Evolutionary conservation across 2,797 vertebrate genomes (phyloP).

Genomic region (Hephaestus fuliginosus): DNA sequence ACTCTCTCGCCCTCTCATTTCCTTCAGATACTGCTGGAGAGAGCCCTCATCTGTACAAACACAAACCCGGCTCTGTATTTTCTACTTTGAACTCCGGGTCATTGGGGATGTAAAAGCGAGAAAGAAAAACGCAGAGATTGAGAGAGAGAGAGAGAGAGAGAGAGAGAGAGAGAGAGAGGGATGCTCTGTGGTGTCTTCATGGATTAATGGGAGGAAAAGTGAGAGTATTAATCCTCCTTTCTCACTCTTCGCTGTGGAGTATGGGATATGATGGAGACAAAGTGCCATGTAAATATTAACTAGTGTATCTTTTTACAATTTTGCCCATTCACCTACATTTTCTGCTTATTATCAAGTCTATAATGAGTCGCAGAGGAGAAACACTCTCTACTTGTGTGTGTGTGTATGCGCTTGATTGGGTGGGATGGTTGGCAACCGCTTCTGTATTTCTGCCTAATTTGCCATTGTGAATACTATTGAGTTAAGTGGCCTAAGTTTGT

Average conservation of each 20-base stretch:
- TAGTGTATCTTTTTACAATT: slow-evolving; percentile 70
- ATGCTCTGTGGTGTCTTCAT: slow-evolving; percentile 51
- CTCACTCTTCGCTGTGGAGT: slow-evolving; percentile 26
- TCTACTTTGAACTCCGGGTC: slow-evolving; percentile 53
- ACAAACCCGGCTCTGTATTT: slow-evolving; percentile 41
- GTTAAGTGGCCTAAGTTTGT: slow-evolving; percentile 74
- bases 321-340: slow-evolving; percentile 74
- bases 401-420: slow-evolving; percentile 59
- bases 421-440: slow-evolving; percentile 52
- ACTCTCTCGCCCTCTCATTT: slow-evolving; percentile 53
- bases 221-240: slow-evolving; percentile 68
- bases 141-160: slow-evolving; percentile 2
- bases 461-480: slow-evolving; percentile 75
- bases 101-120: slow-evolving; percentile 36
- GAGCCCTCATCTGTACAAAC: slow-evolving; percentile 58
- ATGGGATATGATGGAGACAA: slow-evolving; percentile 72
- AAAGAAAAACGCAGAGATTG: slow-evolving; percentile 21
- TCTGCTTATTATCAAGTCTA: slow-evolving; percentile 74
- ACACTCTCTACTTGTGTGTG: slow-evolving; percentile 29
- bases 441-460: slow-evolving; percentile 74
- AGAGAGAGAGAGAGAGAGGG: slow-evolving; percentile 7
- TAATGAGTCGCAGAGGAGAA: slow-evolving; percentile 84
- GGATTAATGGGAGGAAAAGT: slow-evolving; percentile 71
- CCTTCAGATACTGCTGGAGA: slow-evolving; percentile 56
- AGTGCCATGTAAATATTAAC: slow-evolving; percentile 81